These are phyloP conservation scores for Formica aserva DNA, from an alignment of 2,888 invertebrate species.

Conservation along the genomic window DNA sequence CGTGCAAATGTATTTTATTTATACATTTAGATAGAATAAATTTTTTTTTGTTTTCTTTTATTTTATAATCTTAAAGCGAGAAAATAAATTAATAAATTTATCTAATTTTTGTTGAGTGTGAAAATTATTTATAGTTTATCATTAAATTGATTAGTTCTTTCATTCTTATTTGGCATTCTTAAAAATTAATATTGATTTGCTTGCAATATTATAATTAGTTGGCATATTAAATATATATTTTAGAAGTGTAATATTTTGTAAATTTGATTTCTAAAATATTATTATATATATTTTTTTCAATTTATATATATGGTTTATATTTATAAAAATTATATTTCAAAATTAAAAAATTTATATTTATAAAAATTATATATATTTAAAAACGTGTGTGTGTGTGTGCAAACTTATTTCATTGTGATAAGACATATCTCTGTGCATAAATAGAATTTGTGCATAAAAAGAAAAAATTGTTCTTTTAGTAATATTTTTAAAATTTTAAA, in stretches of 20 bases:
- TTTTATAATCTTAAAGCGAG: neutral
- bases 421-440: neutral
- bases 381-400: neutral
- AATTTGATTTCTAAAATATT: no score
- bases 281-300: no score
- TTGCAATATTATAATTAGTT: neutral
- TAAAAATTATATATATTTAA: no score
- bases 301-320: no score
- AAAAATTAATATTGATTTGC: neutral
- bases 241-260: neutral
- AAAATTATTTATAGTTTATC: neutral
- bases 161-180: neutral
- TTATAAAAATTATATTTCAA: no score
- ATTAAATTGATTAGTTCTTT: no score
- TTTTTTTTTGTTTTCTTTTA: neutral
- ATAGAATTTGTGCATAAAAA: no score
- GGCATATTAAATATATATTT: neutral
- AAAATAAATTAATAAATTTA: neutral
- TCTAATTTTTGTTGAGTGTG: neutral
- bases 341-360: no score
- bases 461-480: no score
- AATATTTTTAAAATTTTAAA: no score
- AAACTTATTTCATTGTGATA: neutral
- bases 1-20: neutral
- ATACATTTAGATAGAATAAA: neutral